These are phyloP conservation scores for Malacoraja senta DNA, from an alignment of 2,797 vertebrate genomes.

Conservation along the genomic window DNA sequence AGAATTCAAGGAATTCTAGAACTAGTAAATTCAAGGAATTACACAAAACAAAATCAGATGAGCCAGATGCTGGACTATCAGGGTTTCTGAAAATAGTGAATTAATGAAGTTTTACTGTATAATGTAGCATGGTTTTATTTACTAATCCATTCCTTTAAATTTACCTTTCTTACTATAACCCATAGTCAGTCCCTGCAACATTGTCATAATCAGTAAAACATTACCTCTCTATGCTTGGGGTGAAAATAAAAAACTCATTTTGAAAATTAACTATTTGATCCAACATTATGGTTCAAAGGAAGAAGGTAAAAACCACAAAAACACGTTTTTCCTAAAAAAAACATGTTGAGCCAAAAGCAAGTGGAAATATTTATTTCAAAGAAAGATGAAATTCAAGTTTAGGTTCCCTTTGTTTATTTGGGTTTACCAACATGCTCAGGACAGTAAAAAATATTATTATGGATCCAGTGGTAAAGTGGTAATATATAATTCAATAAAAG, in stretches of 20 bases:
- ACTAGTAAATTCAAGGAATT: too few species aligned
- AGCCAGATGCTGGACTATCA: too few species aligned
- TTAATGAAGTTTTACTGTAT: too few species aligned
- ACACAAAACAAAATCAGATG: too few species aligned
- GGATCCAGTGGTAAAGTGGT: background rate
- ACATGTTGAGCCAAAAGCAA: background rate
- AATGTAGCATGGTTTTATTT: background rate
- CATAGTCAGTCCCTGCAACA: background rate
- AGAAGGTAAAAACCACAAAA: background rate
- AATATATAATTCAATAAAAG: background rate
- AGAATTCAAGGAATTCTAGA: too few species aligned
- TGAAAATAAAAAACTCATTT: background rate
- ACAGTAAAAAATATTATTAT: too few species aligned
- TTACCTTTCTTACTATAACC: background rate
- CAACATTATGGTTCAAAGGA: background rate
- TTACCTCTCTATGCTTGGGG: background rate
- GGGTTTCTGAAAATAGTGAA: too few species aligned
- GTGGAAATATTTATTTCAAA: background rate
- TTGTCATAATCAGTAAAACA: background rate
- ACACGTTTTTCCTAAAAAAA: background rate
- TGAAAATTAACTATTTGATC: background rate
- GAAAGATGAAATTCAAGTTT: background rate
- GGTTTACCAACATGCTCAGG: background rate
- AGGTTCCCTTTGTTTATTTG: background rate
- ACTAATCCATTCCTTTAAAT: background rate